Evolutionary conservation across 2,888 invertebrate genomes (phyloP).

Genomic region (Tachina lurida): DNA sequence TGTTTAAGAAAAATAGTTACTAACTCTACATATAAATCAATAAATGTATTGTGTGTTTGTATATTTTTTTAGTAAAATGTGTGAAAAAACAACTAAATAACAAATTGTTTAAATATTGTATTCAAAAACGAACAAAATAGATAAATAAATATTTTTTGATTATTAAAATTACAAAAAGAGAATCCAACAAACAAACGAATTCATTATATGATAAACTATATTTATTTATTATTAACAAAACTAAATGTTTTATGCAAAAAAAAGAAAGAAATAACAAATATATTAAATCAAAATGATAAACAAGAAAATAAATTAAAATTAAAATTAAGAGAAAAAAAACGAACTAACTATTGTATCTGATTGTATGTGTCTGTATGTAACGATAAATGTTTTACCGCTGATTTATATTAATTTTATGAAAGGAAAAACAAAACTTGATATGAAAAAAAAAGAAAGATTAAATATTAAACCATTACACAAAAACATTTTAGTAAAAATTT

Average conservation of each 20-base stretch:
- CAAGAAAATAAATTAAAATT: slow-evolving; percentile 13
- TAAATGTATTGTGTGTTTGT: slow-evolving; percentile 49
- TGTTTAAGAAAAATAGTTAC: slow-evolving; percentile 34
- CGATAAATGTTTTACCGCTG: slow-evolving; percentile 59
- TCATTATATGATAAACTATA: slow-evolving; percentile 40
- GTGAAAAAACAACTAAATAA: slow-evolving; percentile 24
- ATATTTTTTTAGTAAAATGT: slow-evolving; percentile 56
- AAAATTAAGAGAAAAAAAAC: slow-evolving; percentile 17
- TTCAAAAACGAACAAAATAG: slow-evolving; percentile 26
- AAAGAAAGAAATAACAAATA: slow-evolving; percentile 11
- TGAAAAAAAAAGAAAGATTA: background rate
- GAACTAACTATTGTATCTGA: slow-evolving; percentile 68
- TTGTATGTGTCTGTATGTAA: slow-evolving; percentile 61
- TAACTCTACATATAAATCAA: slow-evolving; percentile 43
- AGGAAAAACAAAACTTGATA: slow-evolving; percentile 31
- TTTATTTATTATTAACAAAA: slow-evolving; percentile 45
- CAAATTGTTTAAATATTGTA: slow-evolving; percentile 36
- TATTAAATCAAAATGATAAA: slow-evolving; percentile 35
- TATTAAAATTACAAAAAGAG: slow-evolving; percentile 29
- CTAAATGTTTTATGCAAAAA: slow-evolving; percentile 41
- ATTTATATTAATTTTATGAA: slow-evolving; percentile 66
- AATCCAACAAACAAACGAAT: slow-evolving; percentile 56
- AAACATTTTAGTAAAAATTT: slow-evolving; percentile 49
- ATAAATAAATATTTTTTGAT: slow-evolving; percentile 66
- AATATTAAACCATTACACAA: slow-evolving; percentile 27